phyloP scores from a whole-genome alignment of 2,113 vertebrate genomes.

The Stegastes partitus region DNA sequence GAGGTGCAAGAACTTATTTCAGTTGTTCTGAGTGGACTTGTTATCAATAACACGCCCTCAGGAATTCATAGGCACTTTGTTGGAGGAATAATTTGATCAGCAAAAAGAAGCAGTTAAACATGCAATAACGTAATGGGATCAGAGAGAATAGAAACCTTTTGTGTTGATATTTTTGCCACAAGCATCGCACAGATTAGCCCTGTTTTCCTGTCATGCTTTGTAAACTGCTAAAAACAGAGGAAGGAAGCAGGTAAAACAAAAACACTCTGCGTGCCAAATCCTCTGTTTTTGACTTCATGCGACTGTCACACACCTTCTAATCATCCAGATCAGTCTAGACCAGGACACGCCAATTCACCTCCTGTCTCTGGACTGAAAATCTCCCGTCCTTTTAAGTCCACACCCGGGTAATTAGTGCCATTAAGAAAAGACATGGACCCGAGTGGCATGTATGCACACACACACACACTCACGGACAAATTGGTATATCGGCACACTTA shows the following conservation, averaged over 20 bases:
- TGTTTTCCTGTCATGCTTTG: slow-evolving; percentile 27
- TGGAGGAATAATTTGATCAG: slow-evolving; percentile 32
- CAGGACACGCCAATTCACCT: slow-evolving; percentile 6
- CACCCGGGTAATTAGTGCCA: slow-evolving; percentile 18
- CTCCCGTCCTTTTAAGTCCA: slow-evolving; percentile 21
- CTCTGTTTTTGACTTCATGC: slow-evolving; percentile 30
- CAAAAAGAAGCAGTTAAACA: slow-evolving; percentile 15
- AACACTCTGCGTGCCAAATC: slow-evolving; percentile 12
- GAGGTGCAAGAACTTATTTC: slow-evolving; percentile 63
- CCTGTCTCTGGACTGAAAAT: slow-evolving; percentile 38
- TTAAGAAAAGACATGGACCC: slow-evolving; percentile 28
- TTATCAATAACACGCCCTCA: slow-evolving; percentile 26
- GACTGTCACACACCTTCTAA: slow-evolving; percentile 34
- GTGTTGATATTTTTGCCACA: slow-evolving; percentile 38
- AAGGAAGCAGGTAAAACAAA: slow-evolving; percentile 57
- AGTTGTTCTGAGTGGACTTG: slow-evolving; percentile 55
- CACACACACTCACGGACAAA: slow-evolving; percentile 24
- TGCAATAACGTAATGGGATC: slow-evolving; percentile 20
- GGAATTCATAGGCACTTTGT: slow-evolving; percentile 32
- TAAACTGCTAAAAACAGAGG: slow-evolving; percentile 38
- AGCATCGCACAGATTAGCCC: not conserved
- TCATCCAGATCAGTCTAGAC: slow-evolving; percentile 48
- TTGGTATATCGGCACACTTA: slow-evolving; percentile 22
- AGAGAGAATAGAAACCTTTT: slow-evolving; percentile 8
- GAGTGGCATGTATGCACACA: slow-evolving; percentile 2